Evolutionary conservation across 64 coral and sea anemone species (phyloP).

Genomic region (Stichodactyla mertensii): DNA sequence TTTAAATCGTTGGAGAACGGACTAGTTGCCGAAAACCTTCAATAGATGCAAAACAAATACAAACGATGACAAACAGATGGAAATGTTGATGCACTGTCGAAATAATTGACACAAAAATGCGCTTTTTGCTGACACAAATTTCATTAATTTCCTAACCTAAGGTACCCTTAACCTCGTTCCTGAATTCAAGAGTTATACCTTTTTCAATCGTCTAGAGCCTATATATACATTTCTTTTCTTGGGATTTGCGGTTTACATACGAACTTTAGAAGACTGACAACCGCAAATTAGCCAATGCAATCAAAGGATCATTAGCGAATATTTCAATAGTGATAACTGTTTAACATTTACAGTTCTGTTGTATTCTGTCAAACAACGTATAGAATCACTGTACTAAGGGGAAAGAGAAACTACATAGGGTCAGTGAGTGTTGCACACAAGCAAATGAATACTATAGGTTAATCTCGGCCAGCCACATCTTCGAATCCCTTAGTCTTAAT

Average conservation of each 20-base stretch:
- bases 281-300: not conserved
- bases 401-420: too few species aligned
- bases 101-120: not conserved
- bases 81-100: not conserved
- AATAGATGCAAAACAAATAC: slow-evolving; percentile 3
- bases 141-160: not conserved
- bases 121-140: not conserved
- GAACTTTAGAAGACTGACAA: slow-evolving; percentile 1
- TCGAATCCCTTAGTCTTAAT: not conserved
- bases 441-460: not conserved
- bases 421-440: not conserved
- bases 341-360: slow-evolving; percentile 2
- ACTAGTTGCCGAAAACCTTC: not conserved
- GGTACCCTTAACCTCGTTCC: not conserved
- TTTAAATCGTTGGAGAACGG: not conserved
- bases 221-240: not conserved
- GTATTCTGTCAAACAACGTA: not conserved
- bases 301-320: slow-evolving; percentile 7
- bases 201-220: not conserved
- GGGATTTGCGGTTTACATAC: not conserved
- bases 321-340: not conserved
- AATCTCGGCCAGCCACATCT: not conserved
- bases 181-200: not conserved
- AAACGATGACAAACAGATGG: not conserved
- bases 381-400: not conserved